Evolutionary conservation across 2,888 invertebrate genomes (phyloP), one percentile per base, ranked within the genome.

Genomic region (Mystacides longicornis): DNA sequence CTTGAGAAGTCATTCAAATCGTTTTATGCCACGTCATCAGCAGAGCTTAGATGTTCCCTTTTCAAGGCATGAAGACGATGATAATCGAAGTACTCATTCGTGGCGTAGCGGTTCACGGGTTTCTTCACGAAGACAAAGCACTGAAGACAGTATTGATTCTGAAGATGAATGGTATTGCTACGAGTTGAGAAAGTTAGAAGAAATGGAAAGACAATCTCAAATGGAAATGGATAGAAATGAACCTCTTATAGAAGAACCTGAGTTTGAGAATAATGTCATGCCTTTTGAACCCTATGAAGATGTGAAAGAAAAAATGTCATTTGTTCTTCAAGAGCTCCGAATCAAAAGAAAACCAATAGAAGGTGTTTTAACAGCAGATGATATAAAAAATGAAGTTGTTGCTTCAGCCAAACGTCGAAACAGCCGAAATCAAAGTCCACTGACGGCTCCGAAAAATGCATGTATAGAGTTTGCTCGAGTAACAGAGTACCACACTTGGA

Each of bases 101-200:
- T 90, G 88, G 79, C 80, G 92, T 63, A 92, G 92, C 64, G 86
- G 89, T 0, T 93, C 92, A 0, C 76, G 89, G 63, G 87, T 89
- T 1, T 92, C 92, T 1, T 92, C 92, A 0, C 78, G 93, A 62
- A 79, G 93, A 51, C 93, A 93, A 72, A 92, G 92, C 66, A 93
- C 93, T 0, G 93, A 93, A 73, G 93, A 93, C 64, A 91, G 91
- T 65, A 93, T 93, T 55, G 93, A 93, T 68, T 91, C 90, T 22
- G 93, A 93, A 71, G 93, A 93, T 67, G 93, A 93, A 69, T 93
- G 93, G 87, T 93, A 92, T 65, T 89, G 90, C 64, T 92, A 93
- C 68, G 93, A 93, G 67, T 70, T 93, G 55, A 77, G 89, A 54
- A 91, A 93, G 70, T 71, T 93, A 31, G 91, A 93, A 71, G 89